Evolutionary conservation across 2,888 invertebrate species (phyloP).

Genomic region (Rotaria sp.): DNA sequence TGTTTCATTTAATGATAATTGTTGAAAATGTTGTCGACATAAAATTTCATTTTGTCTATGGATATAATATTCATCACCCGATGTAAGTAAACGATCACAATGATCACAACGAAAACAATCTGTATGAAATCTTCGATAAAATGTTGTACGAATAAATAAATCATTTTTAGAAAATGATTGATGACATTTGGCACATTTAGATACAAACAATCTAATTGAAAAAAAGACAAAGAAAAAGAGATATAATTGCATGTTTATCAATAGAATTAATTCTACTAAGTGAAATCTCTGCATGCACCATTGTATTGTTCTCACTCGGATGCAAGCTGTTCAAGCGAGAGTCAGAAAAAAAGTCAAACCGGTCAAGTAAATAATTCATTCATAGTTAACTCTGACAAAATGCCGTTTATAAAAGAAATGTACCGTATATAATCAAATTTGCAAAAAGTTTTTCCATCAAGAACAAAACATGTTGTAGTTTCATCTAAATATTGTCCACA

Average conservation of each 20-base stretch:
- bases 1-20: background rate
- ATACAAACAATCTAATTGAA: conserved; percentile 22
- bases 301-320: background rate
- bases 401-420: conserved; percentile 45
- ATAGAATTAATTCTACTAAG: background rate
- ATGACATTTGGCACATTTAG: conserved; percentile 34
- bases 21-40: conserved; percentile 3
- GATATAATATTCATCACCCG: conserved; percentile 95
- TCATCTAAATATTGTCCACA: conserved; percentile 94
- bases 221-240: background rate
- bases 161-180: conserved; percentile 31
- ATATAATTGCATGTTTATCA: conserved; percentile 4
- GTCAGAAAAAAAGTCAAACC: background rate
- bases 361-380: conserved; percentile 19
- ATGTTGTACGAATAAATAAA: conserved; percentile 33
- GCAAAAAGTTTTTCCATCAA: conserved; percentile 96
- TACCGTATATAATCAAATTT: conserved; percentile 96
- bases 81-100: conserved; percentile 80
- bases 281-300: background rate
- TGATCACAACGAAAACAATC: conserved; percentile 94
- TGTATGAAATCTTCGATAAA: conserved; percentile 86
- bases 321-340: conserved; percentile 9
- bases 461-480: conserved; percentile 94
- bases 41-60: conserved; percentile 63
- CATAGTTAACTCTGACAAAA: background rate